Conservation (phyloP, 2,797 vertebrate species). For the Macroramphosus scolopax region DNA sequence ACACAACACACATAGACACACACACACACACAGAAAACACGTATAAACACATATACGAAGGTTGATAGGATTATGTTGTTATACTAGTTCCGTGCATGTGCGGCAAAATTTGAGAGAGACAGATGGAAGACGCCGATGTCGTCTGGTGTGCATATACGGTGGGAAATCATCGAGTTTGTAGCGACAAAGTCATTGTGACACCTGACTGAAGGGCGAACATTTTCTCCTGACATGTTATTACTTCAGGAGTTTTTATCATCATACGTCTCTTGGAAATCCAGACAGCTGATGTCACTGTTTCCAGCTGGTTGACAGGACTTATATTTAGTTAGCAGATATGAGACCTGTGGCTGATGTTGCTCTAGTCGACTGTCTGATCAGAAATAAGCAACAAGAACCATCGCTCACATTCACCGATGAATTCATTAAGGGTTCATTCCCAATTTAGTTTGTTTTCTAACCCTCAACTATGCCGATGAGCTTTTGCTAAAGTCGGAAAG, state of each 20-base stretch:
- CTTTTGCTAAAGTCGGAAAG: too few species aligned
- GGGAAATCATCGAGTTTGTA: background rate
- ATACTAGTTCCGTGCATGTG: too few species aligned
- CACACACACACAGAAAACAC: background rate
- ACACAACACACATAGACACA: background rate
- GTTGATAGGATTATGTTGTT: too few species aligned
- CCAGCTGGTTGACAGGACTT: too few species aligned
- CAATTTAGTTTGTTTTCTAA: too few species aligned
- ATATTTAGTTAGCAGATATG: too few species aligned
- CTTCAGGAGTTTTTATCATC: background rate
- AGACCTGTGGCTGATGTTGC: background rate
- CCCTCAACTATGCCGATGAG: too few species aligned
- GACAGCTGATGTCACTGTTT: background rate
- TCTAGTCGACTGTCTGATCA: too few species aligned
- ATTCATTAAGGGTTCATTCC: too few species aligned
- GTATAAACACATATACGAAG: too few species aligned
- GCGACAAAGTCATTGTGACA: background rate
- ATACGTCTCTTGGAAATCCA: background rate
- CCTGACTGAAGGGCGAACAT: background rate
- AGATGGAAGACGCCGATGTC: conserved; percentile 23
- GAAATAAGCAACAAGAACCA: too few species aligned
- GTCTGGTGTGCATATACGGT: background rate
- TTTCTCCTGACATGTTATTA: background rate
- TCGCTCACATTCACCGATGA: too few species aligned
- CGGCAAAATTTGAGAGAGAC: background rate